Evolutionary conservation across 2,797 vertebrate genomes (phyloP).

Genomic region (Tolypeutes matacus): DNA sequence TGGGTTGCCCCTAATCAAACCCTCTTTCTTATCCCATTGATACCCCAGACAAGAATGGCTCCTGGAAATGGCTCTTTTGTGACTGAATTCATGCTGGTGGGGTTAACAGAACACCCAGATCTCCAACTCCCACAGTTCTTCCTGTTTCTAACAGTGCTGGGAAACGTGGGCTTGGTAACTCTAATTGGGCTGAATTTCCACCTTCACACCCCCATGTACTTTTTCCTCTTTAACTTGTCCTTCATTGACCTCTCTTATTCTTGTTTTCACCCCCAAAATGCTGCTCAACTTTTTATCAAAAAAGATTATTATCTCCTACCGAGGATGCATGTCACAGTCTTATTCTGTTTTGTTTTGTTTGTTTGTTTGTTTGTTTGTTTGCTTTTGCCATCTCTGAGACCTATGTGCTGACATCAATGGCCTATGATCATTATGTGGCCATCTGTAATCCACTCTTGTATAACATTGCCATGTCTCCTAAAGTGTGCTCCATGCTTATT

Average conservation of each 20-base stretch:
- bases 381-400: slow-evolving; percentile 78
- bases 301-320: slow-evolving; percentile 74
- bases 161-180: slow-evolving; percentile 68
- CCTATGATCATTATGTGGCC: no score
- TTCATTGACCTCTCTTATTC: slow-evolving; percentile 69
- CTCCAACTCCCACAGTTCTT: no score
- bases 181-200: slow-evolving; percentile 63
- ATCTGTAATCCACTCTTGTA: slow-evolving; percentile 73
- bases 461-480: slow-evolving; percentile 58
- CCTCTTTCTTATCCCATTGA: no score
- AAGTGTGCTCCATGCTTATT: slow-evolving; percentile 23
- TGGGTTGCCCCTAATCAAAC: no score
- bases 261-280: slow-evolving; percentile 70
- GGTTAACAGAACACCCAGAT: no score
- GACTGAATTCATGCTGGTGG: no score
- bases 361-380: no score
- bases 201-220: no score
- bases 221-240: no score
- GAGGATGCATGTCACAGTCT: slow-evolving; percentile 60
- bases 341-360: slow-evolving; percentile 37
- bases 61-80: no score
- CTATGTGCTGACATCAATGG: slow-evolving; percentile 76
- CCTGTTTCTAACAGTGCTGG: background rate
- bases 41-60: no score
- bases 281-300: slow-evolving; percentile 57